Conservation (phyloP, 1,140 invertebrate genomes). For the Drosophila trapezifrons region DNA sequence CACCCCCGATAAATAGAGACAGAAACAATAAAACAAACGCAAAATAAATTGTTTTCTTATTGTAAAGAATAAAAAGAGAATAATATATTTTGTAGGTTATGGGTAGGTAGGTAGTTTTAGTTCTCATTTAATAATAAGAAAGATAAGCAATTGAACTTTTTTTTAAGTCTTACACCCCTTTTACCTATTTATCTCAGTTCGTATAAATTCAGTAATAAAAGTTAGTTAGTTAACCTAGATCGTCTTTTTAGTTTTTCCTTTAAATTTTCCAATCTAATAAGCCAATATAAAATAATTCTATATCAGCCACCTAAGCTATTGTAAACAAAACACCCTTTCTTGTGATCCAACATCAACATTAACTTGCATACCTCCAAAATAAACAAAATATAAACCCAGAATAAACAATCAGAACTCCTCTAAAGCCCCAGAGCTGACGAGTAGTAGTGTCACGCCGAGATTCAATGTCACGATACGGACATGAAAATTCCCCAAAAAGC, state of each 20-base stretch:
- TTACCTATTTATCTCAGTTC: not conserved
- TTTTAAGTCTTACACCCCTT: too few species aligned
- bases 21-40: too few species aligned
- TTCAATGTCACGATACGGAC: slow-evolving; percentile 59
- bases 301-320: not conserved
- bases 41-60: too few species aligned
- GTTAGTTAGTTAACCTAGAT: not conserved
- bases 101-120: too few species aligned
- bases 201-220: not conserved
- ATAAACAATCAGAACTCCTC: not conserved
- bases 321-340: not conserved
- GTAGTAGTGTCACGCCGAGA: slow-evolving; percentile 3
- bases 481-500: slow-evolving; percentile 4
- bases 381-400: not conserved
- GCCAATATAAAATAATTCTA: not conserved
- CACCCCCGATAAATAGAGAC: too few species aligned
- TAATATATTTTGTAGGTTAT: too few species aligned
- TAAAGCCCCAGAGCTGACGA: not conserved
- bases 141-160: too few species aligned
- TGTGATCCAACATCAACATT: too few species aligned
- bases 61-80: too few species aligned
- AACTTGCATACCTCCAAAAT: not conserved
- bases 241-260: not conserved
- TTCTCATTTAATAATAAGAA: too few species aligned
- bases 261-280: not conserved